Evolutionary conservation across 2,113 vertebrate genomes (phyloP), one percentile per base, ranked within the genome.

Genomic region (Pyrgilauda ruficollis): DNA sequence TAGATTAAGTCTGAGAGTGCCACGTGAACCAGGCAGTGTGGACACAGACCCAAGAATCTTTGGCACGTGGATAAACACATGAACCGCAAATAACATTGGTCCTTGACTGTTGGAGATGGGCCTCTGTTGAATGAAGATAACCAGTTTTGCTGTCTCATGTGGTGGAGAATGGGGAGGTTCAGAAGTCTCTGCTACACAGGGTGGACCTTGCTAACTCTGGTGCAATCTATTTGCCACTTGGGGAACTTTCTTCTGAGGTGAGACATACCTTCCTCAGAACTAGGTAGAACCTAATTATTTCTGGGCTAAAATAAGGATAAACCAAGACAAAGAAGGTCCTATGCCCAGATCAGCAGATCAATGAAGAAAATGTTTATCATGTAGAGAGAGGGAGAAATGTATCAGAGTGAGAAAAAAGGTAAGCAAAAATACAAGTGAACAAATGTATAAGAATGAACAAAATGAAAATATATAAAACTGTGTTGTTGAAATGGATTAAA

Each of bases 11-110:
- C 53, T 75, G 33, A 68, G 43, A 59, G 11, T 63, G 19, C 68
- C 79, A 30, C 0, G 5, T 43, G 58, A 90, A 68, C 39, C 33
- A 70, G 44, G 13, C 49, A 77, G 27, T 15, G 9, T 55, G 63
- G 68, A 84, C 58, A 50, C 11, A 58, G 49, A 88, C 33, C 14
- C 46, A 62, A 50, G 67, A 76, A 66, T 70, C 47, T 73, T 61
- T 73, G 78, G n/a, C 67, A 53, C 11, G 19, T 1, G 3, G 68
- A 59, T 0, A 2, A 72, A n/a, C 18, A 21, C 16, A 62, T 4
- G 39, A 62, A 91, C 41, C 17, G 61, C 17, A 62, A 21, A 63
- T 31, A 75, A 26, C 8, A 4, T 27, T 73, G 41, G 9, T 53
- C 55, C 24, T 70, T 87, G 18, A 15, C 37, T 85, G 33, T 27